A percentile compares a stretch with the other conserved stretches of the same genome.
These are phyloP conservation scores for Otolemur garnettii DNA, from an alignment of 2,113 vertebrate genomes.

Conservation along the genomic window DNA sequence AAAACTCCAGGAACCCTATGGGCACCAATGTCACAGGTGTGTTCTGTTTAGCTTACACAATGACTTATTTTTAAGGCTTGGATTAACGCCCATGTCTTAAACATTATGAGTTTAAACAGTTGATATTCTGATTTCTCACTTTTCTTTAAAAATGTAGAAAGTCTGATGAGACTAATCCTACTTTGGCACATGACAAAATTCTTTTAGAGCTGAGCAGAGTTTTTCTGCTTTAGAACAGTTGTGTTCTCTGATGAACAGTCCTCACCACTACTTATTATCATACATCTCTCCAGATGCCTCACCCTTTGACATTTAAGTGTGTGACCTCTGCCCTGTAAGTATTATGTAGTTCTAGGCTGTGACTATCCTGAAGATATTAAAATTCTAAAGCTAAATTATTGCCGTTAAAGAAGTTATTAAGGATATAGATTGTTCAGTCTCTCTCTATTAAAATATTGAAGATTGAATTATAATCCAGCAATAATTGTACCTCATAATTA, in stretches of 20 bases:
- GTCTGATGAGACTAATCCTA: background rate
- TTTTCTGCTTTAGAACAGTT: background rate
- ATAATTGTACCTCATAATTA: background rate
- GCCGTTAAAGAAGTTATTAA: background rate
- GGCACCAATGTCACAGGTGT: rapidly evolving
- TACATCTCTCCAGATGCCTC: background rate
- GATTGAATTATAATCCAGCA: too few relatives aligned
- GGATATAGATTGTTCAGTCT: background rate
- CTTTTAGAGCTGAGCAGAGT: background rate
- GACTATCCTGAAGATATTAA: background rate
- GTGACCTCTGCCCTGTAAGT: background rate
- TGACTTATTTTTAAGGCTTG: background rate
- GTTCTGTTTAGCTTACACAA: background rate
- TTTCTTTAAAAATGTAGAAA: background rate
- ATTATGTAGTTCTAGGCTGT: too few relatives aligned
- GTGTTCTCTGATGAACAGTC: rapidly evolving
- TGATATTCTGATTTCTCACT: background rate
- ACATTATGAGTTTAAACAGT: background rate
- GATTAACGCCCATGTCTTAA: background rate
- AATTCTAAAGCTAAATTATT: background rate
- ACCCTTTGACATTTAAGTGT: background rate
- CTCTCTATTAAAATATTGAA: background rate
- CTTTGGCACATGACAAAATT: background rate
- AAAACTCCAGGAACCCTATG: background rate
- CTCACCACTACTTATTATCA: background rate